Evolutionary conservation across 2,888 invertebrate genomes (phyloP).

Genomic region (Kryphioiulus occultus): DNA sequence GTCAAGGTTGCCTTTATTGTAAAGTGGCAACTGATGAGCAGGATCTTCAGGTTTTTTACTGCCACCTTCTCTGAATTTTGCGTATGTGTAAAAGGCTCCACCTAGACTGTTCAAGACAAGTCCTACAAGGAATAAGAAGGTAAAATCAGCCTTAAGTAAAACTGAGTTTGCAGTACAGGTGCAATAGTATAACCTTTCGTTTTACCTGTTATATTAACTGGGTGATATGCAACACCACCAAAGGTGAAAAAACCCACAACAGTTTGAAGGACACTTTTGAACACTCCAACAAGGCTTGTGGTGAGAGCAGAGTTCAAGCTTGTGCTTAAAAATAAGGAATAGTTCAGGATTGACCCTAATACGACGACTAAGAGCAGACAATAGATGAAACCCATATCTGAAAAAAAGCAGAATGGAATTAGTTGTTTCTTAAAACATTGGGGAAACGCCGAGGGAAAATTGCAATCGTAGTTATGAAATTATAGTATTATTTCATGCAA

Average conservation of each 20-base stretch:
- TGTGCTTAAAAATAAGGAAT: slow-evolving; percentile 64
- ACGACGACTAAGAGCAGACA: slow-evolving; percentile 59
- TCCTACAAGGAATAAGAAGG: slow-evolving; percentile 57
- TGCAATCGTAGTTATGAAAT: too few species aligned
- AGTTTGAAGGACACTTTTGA: slow-evolving; percentile 64
- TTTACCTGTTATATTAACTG: slow-evolving; percentile 59
- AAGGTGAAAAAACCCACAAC: slow-evolving; percentile 63
- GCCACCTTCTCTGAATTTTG: slow-evolving; percentile 58
- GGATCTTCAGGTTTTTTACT: background rate
- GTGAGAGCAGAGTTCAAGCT: slow-evolving; percentile 64
- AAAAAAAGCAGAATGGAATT: slow-evolving; percentile 46
- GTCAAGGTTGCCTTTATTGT: background rate
- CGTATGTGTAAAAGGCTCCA: slow-evolving; percentile 61
- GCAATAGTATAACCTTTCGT: background rate
- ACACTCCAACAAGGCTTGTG: slow-evolving; percentile 63
- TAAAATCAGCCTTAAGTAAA: background rate
- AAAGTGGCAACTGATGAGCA: slow-evolving; percentile 14
- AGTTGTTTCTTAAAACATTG: background rate
- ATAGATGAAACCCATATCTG: slow-evolving; percentile 59
- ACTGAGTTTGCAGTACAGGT: background rate
- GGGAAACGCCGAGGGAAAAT: too few species aligned
- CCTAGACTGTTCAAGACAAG: slow-evolving; percentile 62
- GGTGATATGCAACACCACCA: slow-evolving; percentile 61
- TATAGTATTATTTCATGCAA: background rate
- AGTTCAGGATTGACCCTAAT: slow-evolving; percentile 62